These are phyloP conservation scores for Chrysochloris asiatica DNA, from an alignment of 2,113 vertebrate genomes.

Conservation along the genomic window DNA sequence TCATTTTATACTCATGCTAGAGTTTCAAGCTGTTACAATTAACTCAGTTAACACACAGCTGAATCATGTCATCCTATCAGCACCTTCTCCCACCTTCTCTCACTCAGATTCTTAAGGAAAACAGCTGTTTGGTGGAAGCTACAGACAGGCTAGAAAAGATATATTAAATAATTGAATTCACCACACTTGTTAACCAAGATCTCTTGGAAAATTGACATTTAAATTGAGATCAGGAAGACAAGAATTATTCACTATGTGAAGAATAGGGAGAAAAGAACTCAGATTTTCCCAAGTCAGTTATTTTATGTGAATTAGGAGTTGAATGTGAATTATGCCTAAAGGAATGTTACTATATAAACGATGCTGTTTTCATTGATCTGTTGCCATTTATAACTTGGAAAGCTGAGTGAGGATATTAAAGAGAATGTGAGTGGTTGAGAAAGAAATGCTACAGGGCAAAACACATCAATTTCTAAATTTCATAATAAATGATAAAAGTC, in stretches of 20 bases:
- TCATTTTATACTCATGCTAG: too few species aligned
- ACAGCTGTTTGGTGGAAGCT: too few species aligned
- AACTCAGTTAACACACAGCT: too few species aligned
- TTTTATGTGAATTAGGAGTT: conserved; percentile 18
- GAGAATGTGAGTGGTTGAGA: conserved; percentile 38
- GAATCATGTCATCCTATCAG: too few species aligned
- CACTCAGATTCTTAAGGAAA: too few species aligned
- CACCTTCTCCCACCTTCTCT: too few species aligned
- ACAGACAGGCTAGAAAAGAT: too few species aligned
- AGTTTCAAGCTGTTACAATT: too few species aligned
- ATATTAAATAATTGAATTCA: too few species aligned
- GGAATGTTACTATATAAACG: not conserved
- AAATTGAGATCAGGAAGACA: not conserved
- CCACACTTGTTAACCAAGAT: accelerated
- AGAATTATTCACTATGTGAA: accelerated
- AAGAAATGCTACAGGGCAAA: conserved; percentile 12
- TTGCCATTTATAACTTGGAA: conserved; percentile 41
- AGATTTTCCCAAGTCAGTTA: not conserved
- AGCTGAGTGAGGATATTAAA: conserved; percentile 26
- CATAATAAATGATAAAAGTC: conserved; percentile 18
- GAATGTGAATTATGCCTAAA: not conserved
- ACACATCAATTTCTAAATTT: not conserved
- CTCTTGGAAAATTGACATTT: not conserved
- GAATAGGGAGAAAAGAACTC: not conserved
- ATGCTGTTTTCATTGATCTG: conserved; percentile 22